Evolutionary conservation across 2,888 invertebrate species (phyloP).

Genomic region (Oscheius sp.): DNA sequence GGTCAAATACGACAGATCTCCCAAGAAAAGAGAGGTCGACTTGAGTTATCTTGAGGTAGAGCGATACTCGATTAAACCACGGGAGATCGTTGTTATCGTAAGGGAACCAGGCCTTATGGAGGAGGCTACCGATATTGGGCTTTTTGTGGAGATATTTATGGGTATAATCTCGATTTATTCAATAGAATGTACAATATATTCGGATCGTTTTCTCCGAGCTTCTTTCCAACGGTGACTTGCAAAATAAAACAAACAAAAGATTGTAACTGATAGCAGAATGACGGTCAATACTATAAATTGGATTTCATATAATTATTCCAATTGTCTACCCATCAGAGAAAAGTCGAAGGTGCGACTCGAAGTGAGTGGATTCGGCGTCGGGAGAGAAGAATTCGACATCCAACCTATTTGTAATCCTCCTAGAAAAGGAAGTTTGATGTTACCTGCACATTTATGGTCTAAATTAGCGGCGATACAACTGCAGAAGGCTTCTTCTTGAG

Average conservation of each 20-base stretch:
- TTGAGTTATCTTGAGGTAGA: too few species aligned
- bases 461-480: slow-evolving; percentile 4
- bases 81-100: too few species aligned
- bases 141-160: too few species aligned
- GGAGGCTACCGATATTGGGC: too few species aligned
- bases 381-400: neutral
- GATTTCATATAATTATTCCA: neutral
- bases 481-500: slow-evolving; percentile 11
- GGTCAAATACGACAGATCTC: too few species aligned
- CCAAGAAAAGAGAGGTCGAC: too few species aligned
- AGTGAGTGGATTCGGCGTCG: neutral
- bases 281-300: neutral
- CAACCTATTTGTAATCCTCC: neutral
- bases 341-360: neutral
- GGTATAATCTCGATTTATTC: too few species aligned
- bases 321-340: neutral
- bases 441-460: slow-evolving; percentile 8
- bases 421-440: neutral
- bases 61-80: too few species aligned
- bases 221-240: neutral
- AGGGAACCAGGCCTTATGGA: too few species aligned
- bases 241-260: neutral
- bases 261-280: neutral
- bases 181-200: too few species aligned
- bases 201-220: neutral